These are phyloP conservation scores for Entomobrya multifasciata DNA, from an alignment of 2,888 invertebrate species.

Conservation along the genomic window DNA sequence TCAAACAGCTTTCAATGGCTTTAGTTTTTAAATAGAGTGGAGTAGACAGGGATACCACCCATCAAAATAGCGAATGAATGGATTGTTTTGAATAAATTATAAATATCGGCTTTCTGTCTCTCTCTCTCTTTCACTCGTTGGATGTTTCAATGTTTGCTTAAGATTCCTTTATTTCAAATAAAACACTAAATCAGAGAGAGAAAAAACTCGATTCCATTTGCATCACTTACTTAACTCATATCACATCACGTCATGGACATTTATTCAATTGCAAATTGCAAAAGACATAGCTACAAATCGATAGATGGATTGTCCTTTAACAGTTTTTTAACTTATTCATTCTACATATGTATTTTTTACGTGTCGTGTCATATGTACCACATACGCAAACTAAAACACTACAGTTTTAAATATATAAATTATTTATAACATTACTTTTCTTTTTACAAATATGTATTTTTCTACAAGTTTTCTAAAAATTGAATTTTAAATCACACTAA, in stretches of 20 bases:
- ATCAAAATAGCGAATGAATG: neutral
- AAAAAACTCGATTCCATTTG: too few relatives aligned
- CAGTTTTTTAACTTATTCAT: too few relatives aligned
- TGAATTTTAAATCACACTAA: too few relatives aligned
- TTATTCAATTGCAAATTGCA: constrained; percentile 9
- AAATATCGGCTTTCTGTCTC: neutral
- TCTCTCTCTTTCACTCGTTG: neutral
- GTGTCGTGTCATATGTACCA: neutral
- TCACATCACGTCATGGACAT: neutral
- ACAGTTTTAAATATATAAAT: too few relatives aligned
- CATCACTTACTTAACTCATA: neutral
- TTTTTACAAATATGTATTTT: too few relatives aligned
- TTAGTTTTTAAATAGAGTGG: neutral
- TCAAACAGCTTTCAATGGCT: neutral
- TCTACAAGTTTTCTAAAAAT: too few relatives aligned
- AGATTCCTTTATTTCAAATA: neutral
- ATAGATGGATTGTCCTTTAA: constrained; percentile 11
- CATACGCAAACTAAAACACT: too few relatives aligned
- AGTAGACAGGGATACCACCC: too few relatives aligned
- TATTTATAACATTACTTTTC: too few relatives aligned
- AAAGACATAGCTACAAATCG: too few relatives aligned
- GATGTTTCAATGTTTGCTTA: neutral
- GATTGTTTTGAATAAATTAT: constrained; percentile 28
- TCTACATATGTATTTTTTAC: neutral
- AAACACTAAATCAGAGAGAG: too few relatives aligned